Percentiles rank a stretch among this genome's conserved stretches.
Conservation (phyloP, 1,140 invertebrate species). For the Bicyclus anynana region DNA sequence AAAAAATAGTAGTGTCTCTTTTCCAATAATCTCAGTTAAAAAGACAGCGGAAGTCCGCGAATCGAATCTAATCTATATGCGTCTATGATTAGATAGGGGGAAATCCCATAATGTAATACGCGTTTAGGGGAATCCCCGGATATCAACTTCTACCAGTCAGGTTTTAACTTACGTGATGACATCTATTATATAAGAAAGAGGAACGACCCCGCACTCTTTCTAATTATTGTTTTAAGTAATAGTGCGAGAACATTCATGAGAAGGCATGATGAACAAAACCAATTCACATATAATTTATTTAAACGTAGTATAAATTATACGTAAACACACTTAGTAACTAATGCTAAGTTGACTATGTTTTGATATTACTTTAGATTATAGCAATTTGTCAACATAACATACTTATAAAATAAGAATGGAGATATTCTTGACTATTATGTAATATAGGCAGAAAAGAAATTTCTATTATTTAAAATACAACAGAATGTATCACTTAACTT, state of each 20-base stretch:
- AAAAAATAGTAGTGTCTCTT: too few relatives aligned
- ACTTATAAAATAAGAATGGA: constrained; percentile 28
- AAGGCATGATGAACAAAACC: constrained; percentile 5
- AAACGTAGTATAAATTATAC: constrained; percentile 45
- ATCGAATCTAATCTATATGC: background rate
- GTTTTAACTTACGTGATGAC: background rate
- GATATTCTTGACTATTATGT: constrained; percentile 38
- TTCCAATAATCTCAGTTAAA: too few relatives aligned
- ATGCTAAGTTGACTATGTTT: constrained; percentile 7
- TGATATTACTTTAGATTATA: background rate
- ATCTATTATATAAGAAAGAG: background rate
- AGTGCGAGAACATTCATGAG: constrained; percentile 26
- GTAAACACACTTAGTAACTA: constrained; percentile 40
- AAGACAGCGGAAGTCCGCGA: too few relatives aligned
- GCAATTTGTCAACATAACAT: constrained; percentile 7
- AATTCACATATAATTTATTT: constrained; percentile 52
- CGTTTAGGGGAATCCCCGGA: background rate
- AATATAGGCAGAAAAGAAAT: too few relatives aligned
- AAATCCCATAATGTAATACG: too few relatives aligned
- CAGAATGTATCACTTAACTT: too few relatives aligned
- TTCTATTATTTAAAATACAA: too few relatives aligned
- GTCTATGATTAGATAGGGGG: too few relatives aligned
- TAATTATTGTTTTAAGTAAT: background rate
- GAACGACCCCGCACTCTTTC: constrained; percentile 37
- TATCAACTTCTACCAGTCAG: background rate